Evolutionary conservation across 2,113 vertebrate species (phyloP), one percentile per base, ranked within the genome.

Genomic region (Apistogramma diplotaenia): DNA sequence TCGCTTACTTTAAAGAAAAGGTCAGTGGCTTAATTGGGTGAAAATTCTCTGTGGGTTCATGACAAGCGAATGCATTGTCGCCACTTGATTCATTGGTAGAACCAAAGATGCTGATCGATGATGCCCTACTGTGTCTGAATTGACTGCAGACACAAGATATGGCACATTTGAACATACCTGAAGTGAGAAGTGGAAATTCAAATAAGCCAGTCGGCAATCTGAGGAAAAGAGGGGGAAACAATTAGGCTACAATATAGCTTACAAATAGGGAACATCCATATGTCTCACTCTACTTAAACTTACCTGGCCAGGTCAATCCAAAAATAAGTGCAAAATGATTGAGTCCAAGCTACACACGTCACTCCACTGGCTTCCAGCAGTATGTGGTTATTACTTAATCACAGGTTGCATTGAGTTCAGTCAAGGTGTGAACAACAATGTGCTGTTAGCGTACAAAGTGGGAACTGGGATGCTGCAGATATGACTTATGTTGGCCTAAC

Each of bases 191-290:
- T 49, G 46, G 46, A 49, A 49, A 51, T 5, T 70, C 23, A 51
- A 51, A 70, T 31, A 51, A 70, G 3, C 0, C 65, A 1, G 3
- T 5, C 49, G 43, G 10, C 31, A 0, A 0, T 70, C 43, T n/a
- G 25, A 70, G 23, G n/a, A 70, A 19, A 70, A n/a, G 25, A 5
- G 18, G 10, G 65, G 0, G 0, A n/a, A 49, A 51, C 11, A n/a
- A 19, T 31, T 27, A 51, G 0, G 16, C 5, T 49, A 18, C 16
- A 49, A 49, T 49, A 16, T 49, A 49, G 65, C 65, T 70, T 70
- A 70, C 65, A n/a, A 70, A 51, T 4, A 49, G 10, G 5, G 0
- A 31, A 25, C 25, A 70, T n/a, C 16, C 25, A 70, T 8, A 70
- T 18, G 0, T 31, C 65, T 70, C 43, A 2, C 25, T 31, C 25